Conservation (phyloP, 2,888 invertebrate species). For the Sceliomorpha sp. region DNA sequence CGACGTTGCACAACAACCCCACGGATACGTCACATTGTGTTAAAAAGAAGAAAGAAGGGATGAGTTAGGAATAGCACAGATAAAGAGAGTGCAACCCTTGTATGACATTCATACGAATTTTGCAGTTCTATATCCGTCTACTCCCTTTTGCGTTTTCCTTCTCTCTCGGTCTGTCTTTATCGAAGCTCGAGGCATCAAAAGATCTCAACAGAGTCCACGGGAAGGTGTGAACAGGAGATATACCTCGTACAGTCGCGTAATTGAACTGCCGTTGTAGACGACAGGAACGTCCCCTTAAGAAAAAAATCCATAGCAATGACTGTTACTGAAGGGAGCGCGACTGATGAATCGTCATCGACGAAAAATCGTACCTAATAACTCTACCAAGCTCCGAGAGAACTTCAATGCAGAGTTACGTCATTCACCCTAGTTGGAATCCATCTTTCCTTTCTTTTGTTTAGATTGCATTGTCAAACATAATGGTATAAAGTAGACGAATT, state of each 20-base stretch:
- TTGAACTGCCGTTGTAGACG: constrained; percentile 2
- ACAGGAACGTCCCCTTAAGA: not conserved
- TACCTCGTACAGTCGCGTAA: not conserved
- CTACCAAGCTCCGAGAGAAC: not conserved
- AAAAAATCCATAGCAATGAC: constrained; percentile 5
- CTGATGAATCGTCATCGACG: constrained; percentile 3
- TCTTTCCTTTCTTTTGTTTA: not conserved
- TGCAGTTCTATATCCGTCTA: not conserved
- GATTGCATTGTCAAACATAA: not conserved
- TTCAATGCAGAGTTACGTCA: not conserved
- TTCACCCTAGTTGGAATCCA: not conserved
- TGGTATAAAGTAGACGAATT: too few species aligned
- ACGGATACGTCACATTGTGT: not conserved
- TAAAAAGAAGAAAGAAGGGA: constrained; percentile 1
- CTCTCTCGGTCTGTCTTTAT: too few species aligned
- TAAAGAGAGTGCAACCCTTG: not conserved
- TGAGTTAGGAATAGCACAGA: constrained; percentile 1
- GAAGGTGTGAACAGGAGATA: constrained; percentile 9
- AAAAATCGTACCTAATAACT: constrained; percentile 4
- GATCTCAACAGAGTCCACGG: not conserved
- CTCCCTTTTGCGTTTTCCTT: not conserved
- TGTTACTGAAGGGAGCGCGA: not conserved
- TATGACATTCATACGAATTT: constrained; percentile 1
- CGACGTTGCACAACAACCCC: not conserved
- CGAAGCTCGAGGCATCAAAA: constrained; percentile 1